Base-by-base conservation (phyloP, 2,113 vertebrate species). In the Ifrita kowaldi region DNA sequence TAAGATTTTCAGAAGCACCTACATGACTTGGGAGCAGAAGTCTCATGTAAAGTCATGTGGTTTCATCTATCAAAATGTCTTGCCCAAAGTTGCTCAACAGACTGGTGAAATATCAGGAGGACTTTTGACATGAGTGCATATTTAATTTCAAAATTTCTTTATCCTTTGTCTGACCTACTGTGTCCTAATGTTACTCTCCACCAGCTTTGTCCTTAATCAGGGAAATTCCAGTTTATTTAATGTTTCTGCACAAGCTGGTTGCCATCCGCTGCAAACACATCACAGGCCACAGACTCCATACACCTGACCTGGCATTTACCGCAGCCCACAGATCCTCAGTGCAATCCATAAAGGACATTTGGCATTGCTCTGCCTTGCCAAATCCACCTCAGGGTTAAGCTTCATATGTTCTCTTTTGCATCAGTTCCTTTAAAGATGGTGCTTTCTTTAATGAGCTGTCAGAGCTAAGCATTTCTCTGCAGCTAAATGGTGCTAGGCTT, bases 351-450 rank as follows among this genome's bases (percentile, higher is more conserved):
- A 94, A 96, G 96, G 95, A 96, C 96, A 97, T 96, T 97, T 97
- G 96, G 96, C 92, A 82, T 90, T 69, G 86, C 95, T 95, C 86
- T 92, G 88, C 83, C 80, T 87, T 97, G 96, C 96, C 96, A 96
- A 94, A 96, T 96, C 90, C 96, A 96, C 96, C 96, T 90, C 88
- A 10, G 96, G 96, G 93, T 96, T 96, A 53, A 92, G 90, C 95
- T 96, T 97, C 96, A 94, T 96, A 96, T 97, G 96, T 90, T 97
- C 92, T 90, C 95, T 96, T 96, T 97, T 97, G 96, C 96, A 96
- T 97, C 96, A 96, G 90, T 96, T 96, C 96, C 93, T 97, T 97
- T 92, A 96, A 94, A 96, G 96, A 96, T 95, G 95, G 93, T 96
- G 21, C 88, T 96, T 94, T 96, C 96, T 94, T 94, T 97, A 97